Percentiles rank a stretch among this genome's conserved stretches.
phyloP scores from a whole-genome alignment of 2,797 vertebrate genomes.

The Hemitrygon akajei region DNA sequence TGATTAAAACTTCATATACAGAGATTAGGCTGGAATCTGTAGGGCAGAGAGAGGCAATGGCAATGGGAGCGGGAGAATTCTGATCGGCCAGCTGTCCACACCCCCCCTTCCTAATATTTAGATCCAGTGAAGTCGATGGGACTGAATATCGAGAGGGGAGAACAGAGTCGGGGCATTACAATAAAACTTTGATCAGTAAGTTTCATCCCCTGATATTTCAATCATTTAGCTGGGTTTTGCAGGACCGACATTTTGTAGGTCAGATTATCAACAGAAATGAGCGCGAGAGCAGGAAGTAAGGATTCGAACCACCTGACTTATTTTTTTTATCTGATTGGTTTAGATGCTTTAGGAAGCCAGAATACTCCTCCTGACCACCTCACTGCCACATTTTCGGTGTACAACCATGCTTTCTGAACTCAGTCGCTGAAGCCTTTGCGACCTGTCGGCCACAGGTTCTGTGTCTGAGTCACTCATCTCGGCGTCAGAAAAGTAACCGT shows the following conservation, averaged over 20 bases:
- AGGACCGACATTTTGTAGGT: not conserved
- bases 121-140: too few relatives aligned
- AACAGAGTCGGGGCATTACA: too few relatives aligned
- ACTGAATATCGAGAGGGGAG: too few relatives aligned
- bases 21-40: not conserved
- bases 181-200: too few relatives aligned
- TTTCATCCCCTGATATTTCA: not conserved
- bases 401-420: slow-evolving; percentile 67
- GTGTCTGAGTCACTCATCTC: slow-evolving; percentile 81
- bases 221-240: slow-evolving; percentile 1
- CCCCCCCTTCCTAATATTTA: too few relatives aligned
- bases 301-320: not conserved
- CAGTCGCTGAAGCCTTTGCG: slow-evolving; percentile 68
- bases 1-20: slow-evolving; percentile 9
- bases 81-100: too few relatives aligned
- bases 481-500: slow-evolving; percentile 84
- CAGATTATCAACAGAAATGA: not conserved
- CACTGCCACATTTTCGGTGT: slow-evolving; percentile 42
- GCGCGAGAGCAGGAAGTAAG: not conserved
- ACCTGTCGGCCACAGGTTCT: slow-evolving; percentile 57
- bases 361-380: slow-evolving; percentile 84
- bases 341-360: slow-evolving; percentile 73
- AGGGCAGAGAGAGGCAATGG: slow-evolving; percentile 2
- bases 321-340: not conserved
- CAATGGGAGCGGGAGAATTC: not conserved